These are phyloP conservation scores for Julus scanicus DNA, from an alignment of 2,888 invertebrate species.

Conservation along the genomic window DNA sequence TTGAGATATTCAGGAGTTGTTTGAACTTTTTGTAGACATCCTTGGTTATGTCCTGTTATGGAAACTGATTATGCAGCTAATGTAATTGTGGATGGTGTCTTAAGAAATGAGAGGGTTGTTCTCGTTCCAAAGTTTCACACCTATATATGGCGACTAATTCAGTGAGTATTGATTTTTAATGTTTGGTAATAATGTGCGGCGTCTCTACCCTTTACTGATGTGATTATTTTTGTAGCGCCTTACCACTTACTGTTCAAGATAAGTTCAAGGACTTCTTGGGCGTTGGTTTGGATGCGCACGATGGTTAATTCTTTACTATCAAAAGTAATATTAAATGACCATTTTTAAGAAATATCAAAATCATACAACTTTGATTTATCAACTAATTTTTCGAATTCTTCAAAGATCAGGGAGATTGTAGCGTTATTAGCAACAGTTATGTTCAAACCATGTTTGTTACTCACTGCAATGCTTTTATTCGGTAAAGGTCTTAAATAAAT, in stretches of 20 bases:
- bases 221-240: not conserved
- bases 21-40: constrained; percentile 69
- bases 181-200: not conserved
- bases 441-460: not conserved
- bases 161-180: constrained; percentile 46
- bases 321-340: not conserved
- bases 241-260: constrained; percentile 54
- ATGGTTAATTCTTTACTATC: not conserved
- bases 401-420: not conserved
- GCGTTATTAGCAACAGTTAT: not conserved
- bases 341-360: not conserved
- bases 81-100: constrained; percentile 73
- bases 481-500: not conserved
- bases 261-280: constrained; percentile 51
- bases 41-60: constrained; percentile 75
- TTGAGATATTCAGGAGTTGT: not conserved
- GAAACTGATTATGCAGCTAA: constrained; percentile 72
- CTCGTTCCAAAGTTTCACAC: constrained; percentile 55
- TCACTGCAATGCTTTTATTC: not conserved
- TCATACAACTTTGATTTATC: not conserved
- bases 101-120: constrained; percentile 70
- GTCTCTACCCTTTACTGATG: not conserved
- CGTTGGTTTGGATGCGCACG: constrained; percentile 53
- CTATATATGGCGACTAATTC: constrained; percentile 46
- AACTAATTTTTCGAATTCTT: not conserved